phyloP scores from a whole-genome alignment of 1,140 invertebrate genomes.

The Eumeta japonica region DNA sequence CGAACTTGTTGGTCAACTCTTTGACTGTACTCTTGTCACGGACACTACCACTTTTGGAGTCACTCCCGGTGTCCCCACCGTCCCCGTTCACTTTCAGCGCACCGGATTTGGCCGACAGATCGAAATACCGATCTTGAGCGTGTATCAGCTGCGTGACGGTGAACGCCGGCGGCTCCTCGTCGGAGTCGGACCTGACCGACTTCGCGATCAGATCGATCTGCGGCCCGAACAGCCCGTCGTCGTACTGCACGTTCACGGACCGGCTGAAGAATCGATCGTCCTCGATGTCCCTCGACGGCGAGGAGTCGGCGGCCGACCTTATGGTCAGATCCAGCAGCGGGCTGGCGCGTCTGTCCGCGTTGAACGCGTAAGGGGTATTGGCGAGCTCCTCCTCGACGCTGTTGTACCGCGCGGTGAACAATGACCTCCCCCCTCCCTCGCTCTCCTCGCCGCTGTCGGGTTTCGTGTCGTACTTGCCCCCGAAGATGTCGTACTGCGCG shows the following conservation, averaged over 20 bases:
- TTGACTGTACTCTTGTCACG: constrained; percentile 5
- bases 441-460: constrained; percentile 11
- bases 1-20: constrained; percentile 2
- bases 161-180: constrained; percentile 23
- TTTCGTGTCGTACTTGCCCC: constrained; percentile 30
- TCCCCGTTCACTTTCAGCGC: constrained; percentile 2
- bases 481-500: constrained; percentile 43
- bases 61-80: constrained; percentile 11
- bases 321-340: constrained; percentile 35
- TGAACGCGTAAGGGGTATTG: constrained; percentile 55
- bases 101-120: constrained; percentile 23
- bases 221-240: constrained; percentile 32
- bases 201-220: constrained; percentile 23
- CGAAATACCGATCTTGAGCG: constrained; percentile 46
- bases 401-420: constrained; percentile 52
- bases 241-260: constrained; percentile 9
- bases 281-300: constrained; percentile 32
- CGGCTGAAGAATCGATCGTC: constrained; percentile 35
- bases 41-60: background rate
- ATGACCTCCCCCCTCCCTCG: constrained; percentile 21
- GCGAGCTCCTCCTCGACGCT: constrained; percentile 52
- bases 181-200: constrained; percentile 4
- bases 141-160: constrained; percentile 46
- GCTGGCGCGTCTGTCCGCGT: constrained; percentile 23
- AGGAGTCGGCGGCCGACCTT: constrained; percentile 20